phyloP scores from a whole-genome alignment of 2,888 invertebrate species.

The Pseudococcus viburni region DNA sequence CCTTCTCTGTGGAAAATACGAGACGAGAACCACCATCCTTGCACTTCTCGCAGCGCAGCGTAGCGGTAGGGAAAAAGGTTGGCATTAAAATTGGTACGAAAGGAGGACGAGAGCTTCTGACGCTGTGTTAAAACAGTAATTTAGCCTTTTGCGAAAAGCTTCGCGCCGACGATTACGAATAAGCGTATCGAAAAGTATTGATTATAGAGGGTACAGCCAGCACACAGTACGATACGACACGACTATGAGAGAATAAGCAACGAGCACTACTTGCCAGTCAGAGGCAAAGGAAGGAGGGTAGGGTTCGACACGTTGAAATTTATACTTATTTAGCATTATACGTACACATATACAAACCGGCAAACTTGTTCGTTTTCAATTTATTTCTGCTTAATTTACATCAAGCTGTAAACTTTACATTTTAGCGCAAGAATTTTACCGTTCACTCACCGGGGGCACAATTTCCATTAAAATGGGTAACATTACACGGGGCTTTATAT shows the following conservation, averaged over 20 bases:
- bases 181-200: slow-evolving; percentile 48
- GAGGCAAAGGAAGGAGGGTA: background rate
- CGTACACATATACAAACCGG: slow-evolving; percentile 3
- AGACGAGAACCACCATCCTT: too few relatives aligned
- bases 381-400: slow-evolving; percentile 63
- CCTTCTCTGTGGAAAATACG: too few relatives aligned
- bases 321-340: slow-evolving; percentile 1
- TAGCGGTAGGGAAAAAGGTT: too few relatives aligned
- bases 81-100: slow-evolving; percentile 6
- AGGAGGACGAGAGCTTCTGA: background rate
- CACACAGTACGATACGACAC: background rate
- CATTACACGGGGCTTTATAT: slow-evolving; percentile 63
- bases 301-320: slow-evolving; percentile 44
- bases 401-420: slow-evolving; percentile 53
- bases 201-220: slow-evolving; percentile 21
- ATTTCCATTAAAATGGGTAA: slow-evolving; percentile 63
- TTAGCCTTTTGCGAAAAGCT: background rate
- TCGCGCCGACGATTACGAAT: slow-evolving; percentile 30
- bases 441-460: slow-evolving; percentile 46
- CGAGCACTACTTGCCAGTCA: background rate
- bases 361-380: slow-evolving; percentile 62
- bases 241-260: background rate
- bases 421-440: slow-evolving; percentile 50
- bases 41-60: too few relatives aligned
- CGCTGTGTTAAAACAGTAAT: slow-evolving; percentile 37